Evolutionary conservation across 2,113 vertebrate species (phyloP), one percentile per base, ranked within the genome.

Genomic region (Phrynosoma platyrhinos): DNA sequence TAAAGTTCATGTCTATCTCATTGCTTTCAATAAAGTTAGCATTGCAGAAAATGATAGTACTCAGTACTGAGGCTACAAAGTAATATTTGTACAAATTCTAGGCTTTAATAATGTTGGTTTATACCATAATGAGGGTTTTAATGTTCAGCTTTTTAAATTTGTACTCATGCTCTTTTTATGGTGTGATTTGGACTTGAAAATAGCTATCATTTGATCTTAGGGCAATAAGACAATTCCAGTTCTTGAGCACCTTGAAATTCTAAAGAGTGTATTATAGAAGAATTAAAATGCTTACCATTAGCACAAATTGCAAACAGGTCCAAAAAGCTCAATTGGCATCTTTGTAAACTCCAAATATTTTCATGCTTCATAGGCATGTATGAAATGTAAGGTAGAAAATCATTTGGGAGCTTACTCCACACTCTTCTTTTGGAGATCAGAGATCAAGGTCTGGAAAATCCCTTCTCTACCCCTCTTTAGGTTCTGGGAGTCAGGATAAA

Each of bases 21-120:
- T 0, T 8, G 58, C 91, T 69, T 89, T 84, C 87, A 94, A 92
- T 96, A 94, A 95, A 95, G 79, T 86, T 90, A 80, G 83, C 20
- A 21, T 18, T 93, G 90, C 75, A 87, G 87, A 92, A 91, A 92
- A 32, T 0, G 7, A 6, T 77, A 1, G 4, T 20, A 76, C 75
- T 83, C 36, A 0, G 30, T 82, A 42, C 25, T 69, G 8, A 21
- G 80, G 20, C 40, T 36, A 25, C 66, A 16, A 68, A 66, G 64
- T 82, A 87, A 9, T 75, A 30, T 74, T 52, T 36, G 2, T 21
- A 21, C 23, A 82, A 74, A 64, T 14, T 9, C 40, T 42, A 23
- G 68, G 10, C 68, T 71, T 71, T 10, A 71, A 27, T 71, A n/a
- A 71, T 66, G 6, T 21, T 5, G 3, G 23, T 74, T 21, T 78